phyloP scores from a whole-genome alignment of 2,113 vertebrate species.

The Muntiacus reevesi region DNA sequence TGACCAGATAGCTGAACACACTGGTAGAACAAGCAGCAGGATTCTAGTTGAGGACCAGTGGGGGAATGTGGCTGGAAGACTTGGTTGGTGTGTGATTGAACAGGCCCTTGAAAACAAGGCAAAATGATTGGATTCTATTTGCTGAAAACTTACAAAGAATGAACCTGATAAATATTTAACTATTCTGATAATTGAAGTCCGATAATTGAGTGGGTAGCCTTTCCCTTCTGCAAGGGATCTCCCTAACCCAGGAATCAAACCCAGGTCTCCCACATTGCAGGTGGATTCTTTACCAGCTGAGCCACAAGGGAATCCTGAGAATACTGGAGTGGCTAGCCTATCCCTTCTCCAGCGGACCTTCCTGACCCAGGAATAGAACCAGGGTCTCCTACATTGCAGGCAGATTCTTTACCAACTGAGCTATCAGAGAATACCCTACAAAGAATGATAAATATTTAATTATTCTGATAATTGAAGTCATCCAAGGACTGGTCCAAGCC shows the following conservation, averaged over 20 bases:
- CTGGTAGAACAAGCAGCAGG: neutral
- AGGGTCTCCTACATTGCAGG: neutral
- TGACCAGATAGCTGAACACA: neutral
- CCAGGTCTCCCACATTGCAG: neutral
- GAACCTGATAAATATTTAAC: neutral
- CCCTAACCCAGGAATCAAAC: neutral
- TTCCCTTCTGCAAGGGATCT: neutral
- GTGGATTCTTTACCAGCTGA: neutral
- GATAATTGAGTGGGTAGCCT: neutral
- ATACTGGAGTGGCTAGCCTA: neutral
- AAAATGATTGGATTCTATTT: neutral
- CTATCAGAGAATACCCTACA: neutral
- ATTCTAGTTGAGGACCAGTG: neutral
- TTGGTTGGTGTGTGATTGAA: accelerated
- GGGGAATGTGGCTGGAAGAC: neutral
- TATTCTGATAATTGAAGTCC: neutral
- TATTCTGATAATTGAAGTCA: neutral
- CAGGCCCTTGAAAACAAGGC: neutral
- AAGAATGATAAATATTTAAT: neutral
- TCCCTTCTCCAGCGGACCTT: neutral
- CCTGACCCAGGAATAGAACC: neutral
- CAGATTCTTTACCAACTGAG: neutral
- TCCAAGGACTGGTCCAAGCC: neutral
- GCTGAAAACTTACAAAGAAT: neutral
- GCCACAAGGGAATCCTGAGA: neutral